These are phyloP conservation scores for Rhinatrema bivittatum DNA, from an alignment of 2,797 vertebrate genomes.

Conservation along the genomic window DNA sequence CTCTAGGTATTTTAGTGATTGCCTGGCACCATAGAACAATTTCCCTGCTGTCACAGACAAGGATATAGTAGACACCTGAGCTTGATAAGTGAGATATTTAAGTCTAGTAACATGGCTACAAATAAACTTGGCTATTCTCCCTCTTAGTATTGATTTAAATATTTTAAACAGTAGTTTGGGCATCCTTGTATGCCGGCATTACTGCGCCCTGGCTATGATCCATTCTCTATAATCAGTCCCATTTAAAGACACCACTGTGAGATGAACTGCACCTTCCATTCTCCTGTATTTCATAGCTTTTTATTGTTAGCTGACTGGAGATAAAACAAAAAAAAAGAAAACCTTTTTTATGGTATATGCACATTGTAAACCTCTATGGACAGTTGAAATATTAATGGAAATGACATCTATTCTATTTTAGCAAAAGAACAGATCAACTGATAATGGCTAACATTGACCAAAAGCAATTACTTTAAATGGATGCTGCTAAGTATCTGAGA, in stretches of 20 bases:
- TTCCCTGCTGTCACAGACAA: conserved; percentile 28
- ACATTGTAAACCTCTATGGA: conserved; percentile 31
- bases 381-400: conserved; percentile 46
- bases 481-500: conserved; percentile 85
- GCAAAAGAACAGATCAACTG: conserved; percentile 78
- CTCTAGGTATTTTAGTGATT: conserved; percentile 33
- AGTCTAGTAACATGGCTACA: conserved; percentile 10
- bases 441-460: conserved; percentile 83
- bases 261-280: background rate
- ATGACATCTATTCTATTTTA: conserved; percentile 65
- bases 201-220: conserved; percentile 3
- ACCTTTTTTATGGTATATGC: conserved; percentile 14
- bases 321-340: conserved; percentile 28
- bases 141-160: conserved; percentile 7
- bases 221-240: conserved; percentile 3
- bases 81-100: conserved; percentile 15
- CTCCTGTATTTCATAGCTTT: conserved; percentile 4
- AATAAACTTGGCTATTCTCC: background rate
- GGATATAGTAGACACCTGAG: conserved; percentile 4
- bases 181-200: background rate
- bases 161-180: conserved; percentile 6
- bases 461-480: conserved; percentile 95
- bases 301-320: conserved; percentile 17
- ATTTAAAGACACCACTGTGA: conserved; percentile 15
- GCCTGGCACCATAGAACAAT: conserved; percentile 20